A percentile compares a stretch with the other conserved stretches of the same genome.
Evolutionary conservation across 2,888 invertebrate genomes (phyloP).

Genomic region (Conomelus anceps): DNA sequence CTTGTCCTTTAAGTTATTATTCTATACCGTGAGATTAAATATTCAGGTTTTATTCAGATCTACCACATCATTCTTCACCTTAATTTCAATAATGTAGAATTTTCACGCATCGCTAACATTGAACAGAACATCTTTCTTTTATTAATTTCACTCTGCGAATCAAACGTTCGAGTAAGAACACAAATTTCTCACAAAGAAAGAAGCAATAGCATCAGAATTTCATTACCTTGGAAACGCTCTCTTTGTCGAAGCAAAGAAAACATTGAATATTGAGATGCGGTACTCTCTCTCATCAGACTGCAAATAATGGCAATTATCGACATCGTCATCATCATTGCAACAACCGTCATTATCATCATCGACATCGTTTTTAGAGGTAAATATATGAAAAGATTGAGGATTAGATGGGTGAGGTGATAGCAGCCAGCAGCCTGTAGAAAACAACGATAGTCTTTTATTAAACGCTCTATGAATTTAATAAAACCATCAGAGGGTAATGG

Average conservation of each 20-base stretch:
- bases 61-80: too few relatives aligned
- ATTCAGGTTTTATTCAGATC: too few relatives aligned
- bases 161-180: background rate
- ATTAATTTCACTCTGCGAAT: background rate
- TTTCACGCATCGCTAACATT: too few relatives aligned
- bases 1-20: too few relatives aligned
- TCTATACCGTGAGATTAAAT: too few relatives aligned
- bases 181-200: background rate
- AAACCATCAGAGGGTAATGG: background rate
- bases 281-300: background rate
- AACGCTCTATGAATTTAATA: background rate
- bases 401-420: background rate
- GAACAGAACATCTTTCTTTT: too few relatives aligned
- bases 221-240: background rate
- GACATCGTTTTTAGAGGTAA: background rate
- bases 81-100: too few relatives aligned
- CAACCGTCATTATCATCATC: background rate
- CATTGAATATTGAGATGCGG: background rate
- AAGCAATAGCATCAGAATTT: background rate
- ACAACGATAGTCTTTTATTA: background rate
- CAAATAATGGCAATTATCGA: background rate
- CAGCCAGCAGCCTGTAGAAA: background rate
- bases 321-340: background rate
- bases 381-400: background rate
- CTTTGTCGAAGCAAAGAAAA: background rate